phyloP scores from a whole-genome alignment of 2,888 invertebrate species.

The Harpalus rufipes region DNA sequence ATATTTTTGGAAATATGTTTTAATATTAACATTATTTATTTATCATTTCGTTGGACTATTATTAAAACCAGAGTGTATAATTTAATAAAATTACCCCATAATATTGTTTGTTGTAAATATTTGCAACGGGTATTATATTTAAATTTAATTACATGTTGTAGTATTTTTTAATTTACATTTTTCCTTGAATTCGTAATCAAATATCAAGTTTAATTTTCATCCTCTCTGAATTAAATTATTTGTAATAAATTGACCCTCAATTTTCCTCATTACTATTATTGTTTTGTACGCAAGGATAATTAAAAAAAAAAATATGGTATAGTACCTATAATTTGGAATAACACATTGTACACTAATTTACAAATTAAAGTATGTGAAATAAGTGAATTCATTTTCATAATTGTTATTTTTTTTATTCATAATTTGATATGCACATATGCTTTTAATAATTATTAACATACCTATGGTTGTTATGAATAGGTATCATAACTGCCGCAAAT shows the following conservation, averaged over 20 bases:
- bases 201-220: constrained; percentile 6
- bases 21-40: too few relatives aligned
- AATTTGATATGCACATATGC: not conserved
- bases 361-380: not conserved
- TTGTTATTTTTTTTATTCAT: not conserved
- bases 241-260: not conserved
- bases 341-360: not conserved
- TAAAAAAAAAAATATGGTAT: too few relatives aligned
- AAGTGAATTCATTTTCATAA: not conserved
- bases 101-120: too few relatives aligned
- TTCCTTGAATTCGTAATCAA: not conserved
- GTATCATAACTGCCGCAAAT: too few relatives aligned
- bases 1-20: too few relatives aligned
- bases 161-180: not conserved
- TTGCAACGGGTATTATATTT: too few relatives aligned
- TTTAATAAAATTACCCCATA: too few relatives aligned
- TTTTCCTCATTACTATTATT: not conserved
- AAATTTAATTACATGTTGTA: not conserved
- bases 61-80: too few relatives aligned
- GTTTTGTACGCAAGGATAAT: too few relatives aligned
- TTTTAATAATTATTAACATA: too few relatives aligned
- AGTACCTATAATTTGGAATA: not conserved
- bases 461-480: too few relatives aligned
- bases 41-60: too few relatives aligned
- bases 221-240: not conserved